These are phyloP conservation scores for Cyanoderma ruficeps DNA, from an alignment of 2,113 vertebrate species.

Conservation along the genomic window DNA sequence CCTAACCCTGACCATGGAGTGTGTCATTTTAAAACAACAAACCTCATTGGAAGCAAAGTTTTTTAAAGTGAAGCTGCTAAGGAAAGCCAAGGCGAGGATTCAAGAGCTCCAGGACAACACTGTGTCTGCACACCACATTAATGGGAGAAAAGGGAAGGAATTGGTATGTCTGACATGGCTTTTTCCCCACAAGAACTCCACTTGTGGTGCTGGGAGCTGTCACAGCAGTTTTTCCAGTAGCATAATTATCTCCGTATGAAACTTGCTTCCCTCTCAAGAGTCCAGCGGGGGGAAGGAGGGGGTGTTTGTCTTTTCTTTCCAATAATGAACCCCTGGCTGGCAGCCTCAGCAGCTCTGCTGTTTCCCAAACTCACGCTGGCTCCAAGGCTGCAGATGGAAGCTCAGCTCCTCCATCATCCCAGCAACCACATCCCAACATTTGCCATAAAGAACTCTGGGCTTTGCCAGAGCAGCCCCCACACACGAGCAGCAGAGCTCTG, in stretches of 20 bases:
- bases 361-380: neutral
- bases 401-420: neutral
- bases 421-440: neutral
- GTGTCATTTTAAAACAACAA: neutral
- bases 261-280: neutral
- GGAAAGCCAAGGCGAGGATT: neutral
- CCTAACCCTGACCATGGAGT: neutral
- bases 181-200: neutral
- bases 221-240: slow-evolving; percentile 23
- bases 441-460: neutral
- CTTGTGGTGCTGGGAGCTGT: neutral
- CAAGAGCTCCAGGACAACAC: neutral
- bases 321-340: neutral
- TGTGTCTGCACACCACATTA: too few relatives aligned
- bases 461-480: neutral
- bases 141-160: neutral
- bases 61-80: neutral
- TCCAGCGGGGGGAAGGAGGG: accelerated
- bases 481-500: neutral
- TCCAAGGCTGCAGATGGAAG: neutral
- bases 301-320: neutral
- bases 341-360: neutral
- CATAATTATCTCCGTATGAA: neutral
- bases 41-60: neutral
- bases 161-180: neutral